phyloP scores from a whole-genome alignment of 2,113 vertebrate species.

The Grallaria varia region DNA sequence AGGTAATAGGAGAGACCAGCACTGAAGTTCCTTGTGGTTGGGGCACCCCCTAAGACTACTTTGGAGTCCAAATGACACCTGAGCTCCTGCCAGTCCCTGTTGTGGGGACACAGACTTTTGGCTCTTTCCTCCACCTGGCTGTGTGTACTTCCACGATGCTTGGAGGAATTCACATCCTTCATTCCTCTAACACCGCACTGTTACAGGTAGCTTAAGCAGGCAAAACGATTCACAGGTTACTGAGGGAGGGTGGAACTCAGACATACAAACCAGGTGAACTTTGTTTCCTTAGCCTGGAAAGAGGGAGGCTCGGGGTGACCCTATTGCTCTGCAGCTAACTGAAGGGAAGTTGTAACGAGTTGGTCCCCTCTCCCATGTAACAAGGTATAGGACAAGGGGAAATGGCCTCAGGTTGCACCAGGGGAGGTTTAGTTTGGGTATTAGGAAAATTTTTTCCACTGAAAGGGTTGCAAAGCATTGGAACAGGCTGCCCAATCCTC shows the following conservation, averaged over 20 bases:
- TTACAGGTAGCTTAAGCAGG: not conserved
- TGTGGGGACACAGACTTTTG: no score
- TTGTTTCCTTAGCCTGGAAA: not conserved
- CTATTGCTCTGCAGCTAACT: not conserved
- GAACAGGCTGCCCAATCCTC: not conserved
- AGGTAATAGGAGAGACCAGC: not conserved
- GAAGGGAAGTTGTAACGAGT: rapidly evolving
- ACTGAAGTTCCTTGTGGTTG: not conserved
- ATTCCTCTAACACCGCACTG: not conserved
- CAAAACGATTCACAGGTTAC: not conserved
- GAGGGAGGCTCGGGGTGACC: not conserved
- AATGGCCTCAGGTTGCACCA: not conserved
- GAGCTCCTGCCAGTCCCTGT: not conserved
- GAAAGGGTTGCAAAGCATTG: rapidly evolving
- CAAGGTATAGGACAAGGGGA: not conserved
- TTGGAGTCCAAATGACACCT: not conserved
- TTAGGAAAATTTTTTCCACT: not conserved
- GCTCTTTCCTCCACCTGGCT: not conserved
- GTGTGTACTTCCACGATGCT: not conserved
- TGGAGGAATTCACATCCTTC: not conserved
- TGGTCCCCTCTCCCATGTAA: not conserved
- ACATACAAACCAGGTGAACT: not conserved
- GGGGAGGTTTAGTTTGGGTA: not conserved
- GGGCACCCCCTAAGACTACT: not conserved
- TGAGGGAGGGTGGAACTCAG: not conserved